A percentile compares a stretch with the other conserved stretches of the same genome.
Evolutionary conservation across 1,140 invertebrate genomes (phyloP).

Genomic region (Halotydeus destructor): DNA sequence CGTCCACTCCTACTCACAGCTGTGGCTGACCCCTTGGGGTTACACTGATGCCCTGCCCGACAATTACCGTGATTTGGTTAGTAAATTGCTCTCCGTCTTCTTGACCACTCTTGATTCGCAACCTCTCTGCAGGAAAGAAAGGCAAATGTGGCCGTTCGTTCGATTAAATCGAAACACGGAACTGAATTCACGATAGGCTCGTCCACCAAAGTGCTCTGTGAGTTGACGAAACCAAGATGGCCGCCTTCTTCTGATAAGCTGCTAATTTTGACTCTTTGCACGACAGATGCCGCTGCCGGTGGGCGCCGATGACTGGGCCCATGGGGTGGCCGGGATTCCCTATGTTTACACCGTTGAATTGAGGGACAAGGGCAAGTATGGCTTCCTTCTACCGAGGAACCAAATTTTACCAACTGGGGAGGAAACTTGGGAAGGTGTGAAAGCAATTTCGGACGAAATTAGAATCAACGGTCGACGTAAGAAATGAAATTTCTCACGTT

Average conservation of each 20-base stretch:
- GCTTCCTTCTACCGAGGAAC: slow-evolving; percentile 27
- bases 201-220: slow-evolving; percentile 23
- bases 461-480: too few relatives aligned
- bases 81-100: too few relatives aligned
- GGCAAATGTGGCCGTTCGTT: slow-evolving; percentile 2
- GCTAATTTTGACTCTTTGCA: too few relatives aligned
- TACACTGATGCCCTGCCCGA: background rate
- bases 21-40: slow-evolving; percentile 22
- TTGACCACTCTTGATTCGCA: too few relatives aligned
- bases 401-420: slow-evolving; percentile 21
- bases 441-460: background rate
- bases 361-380: slow-evolving; percentile 25
- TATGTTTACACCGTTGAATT: slow-evolving; percentile 28
- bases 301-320: slow-evolving; percentile 26
- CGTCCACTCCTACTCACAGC: slow-evolving; percentile 18
- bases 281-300: too few relatives aligned
- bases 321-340: slow-evolving; percentile 22
- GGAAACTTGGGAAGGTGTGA: slow-evolving; percentile 2
- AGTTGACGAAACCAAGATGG: too few relatives aligned
- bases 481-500: too few relatives aligned
- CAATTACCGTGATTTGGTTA: slow-evolving; percentile 29
- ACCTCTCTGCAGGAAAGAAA: too few relatives aligned
- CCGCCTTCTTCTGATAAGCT: too few relatives aligned
- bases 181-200: slow-evolving; percentile 27
- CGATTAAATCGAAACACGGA: slow-evolving; percentile 24